A percentile compares a stretch with the other conserved stretches of the same genome.
Evolutionary conservation across 2,888 invertebrate species (phyloP).

Genomic region (Malacosoma neustria): DNA sequence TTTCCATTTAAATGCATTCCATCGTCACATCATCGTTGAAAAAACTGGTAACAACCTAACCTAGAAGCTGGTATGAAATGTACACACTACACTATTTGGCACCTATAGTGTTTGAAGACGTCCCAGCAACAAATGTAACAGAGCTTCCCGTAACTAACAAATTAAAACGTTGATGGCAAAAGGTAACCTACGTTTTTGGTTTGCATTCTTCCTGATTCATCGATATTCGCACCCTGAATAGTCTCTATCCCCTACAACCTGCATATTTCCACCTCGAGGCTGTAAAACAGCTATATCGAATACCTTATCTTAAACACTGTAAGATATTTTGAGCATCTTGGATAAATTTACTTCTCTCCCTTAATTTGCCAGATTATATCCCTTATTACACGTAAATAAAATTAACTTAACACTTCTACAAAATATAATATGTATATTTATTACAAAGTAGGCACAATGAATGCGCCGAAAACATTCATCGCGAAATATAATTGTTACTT

Average conservation of each 20-base stretch:
- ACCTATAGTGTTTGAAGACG: conserved; percentile 54
- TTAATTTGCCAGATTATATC: conserved; percentile 58
- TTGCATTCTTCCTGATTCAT: conserved; percentile 44
- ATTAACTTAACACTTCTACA: conserved; percentile 65
- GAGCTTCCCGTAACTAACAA: conserved; percentile 44
- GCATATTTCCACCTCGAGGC: not conserved
- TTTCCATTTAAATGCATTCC: conserved; percentile 69
- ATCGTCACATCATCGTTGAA: conserved; percentile 58
- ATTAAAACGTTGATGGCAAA: conserved; percentile 59
- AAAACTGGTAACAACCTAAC: conserved; percentile 69
- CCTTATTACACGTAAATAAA: conserved; percentile 63
- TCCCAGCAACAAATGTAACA: conserved; percentile 34
- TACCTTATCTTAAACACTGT: conserved; percentile 37
- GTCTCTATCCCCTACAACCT: conserved; percentile 10
- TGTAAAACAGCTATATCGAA: conserved; percentile 18
- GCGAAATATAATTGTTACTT: conserved; percentile 67
- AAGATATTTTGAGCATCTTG: conserved; percentile 62
- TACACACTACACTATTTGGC: conserved; percentile 67
- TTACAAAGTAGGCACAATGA: conserved; percentile 57
- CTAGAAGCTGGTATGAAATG: conserved; percentile 57
- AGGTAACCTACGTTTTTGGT: conserved; percentile 73
- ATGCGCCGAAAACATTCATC: conserved; percentile 67
- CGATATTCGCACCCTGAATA: conserved; percentile 17
- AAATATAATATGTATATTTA: conserved; percentile 64
- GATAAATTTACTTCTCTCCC: conserved; percentile 40